Evolutionary conservation across 2,113 vertebrate genomes (phyloP).

Genomic region (Mola mola): DNA sequence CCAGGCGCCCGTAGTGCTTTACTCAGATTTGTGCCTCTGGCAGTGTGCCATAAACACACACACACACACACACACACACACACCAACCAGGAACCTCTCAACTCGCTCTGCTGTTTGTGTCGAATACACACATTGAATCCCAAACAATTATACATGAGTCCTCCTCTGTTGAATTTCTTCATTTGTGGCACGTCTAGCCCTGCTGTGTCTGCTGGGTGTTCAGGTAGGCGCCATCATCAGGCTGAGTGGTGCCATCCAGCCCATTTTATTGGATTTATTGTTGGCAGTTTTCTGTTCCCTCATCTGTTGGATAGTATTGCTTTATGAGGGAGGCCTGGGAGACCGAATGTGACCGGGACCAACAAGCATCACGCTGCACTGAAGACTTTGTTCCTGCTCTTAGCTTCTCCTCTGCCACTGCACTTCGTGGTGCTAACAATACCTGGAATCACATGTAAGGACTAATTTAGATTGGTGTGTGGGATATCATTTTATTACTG

Average conservation of each 20-base stretch:
- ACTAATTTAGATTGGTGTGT: constrained; percentile 29
- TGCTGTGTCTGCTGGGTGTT: constrained; percentile 38
- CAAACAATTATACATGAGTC: constrained; percentile 13
- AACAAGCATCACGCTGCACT: constrained; percentile 12
- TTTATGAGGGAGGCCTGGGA: constrained; percentile 64
- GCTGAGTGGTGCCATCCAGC: constrained; percentile 70
- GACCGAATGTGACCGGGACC: constrained; percentile 43
- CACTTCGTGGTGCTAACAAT: constrained; percentile 18
- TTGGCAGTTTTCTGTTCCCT: constrained; percentile 55
- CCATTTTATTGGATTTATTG: constrained; percentile 76
- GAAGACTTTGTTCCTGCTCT: constrained; percentile 32
- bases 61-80: constrained; percentile 43
- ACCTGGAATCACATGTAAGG: constrained; percentile 17
- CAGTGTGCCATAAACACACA: constrained; percentile 57
- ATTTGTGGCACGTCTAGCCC: background rate
- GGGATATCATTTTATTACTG: constrained; percentile 32
- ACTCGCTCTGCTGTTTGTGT: constrained; percentile 13
- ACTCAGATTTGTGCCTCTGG: constrained; percentile 77
- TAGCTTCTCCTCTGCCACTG: constrained; percentile 24
- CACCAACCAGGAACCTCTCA: constrained; percentile 10
- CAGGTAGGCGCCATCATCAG: constrained; percentile 66
- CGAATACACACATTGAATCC: constrained; percentile 22
- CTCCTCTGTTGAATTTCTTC: constrained; percentile 28
- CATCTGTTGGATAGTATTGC: constrained; percentile 56
- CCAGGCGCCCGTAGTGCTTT: constrained; percentile 60